phyloP scores from a whole-genome alignment of 2,797 vertebrate species.

The Diceros bicornis region DNA sequence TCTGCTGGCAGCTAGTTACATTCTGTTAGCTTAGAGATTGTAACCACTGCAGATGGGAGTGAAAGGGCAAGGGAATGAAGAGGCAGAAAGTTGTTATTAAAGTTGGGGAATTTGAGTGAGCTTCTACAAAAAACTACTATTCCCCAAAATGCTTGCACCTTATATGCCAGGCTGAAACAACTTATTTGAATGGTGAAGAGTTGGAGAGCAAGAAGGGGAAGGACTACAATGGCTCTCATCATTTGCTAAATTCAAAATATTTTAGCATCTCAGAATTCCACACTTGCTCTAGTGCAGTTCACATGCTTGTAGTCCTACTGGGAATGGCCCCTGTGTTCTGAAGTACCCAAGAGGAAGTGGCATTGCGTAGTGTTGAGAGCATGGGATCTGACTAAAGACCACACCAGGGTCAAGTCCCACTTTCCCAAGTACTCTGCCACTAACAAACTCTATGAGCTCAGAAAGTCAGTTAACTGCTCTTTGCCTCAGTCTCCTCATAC shows the following conservation, averaged over 20 bases:
- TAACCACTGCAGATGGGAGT: neutral
- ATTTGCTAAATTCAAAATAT: constrained; percentile 61
- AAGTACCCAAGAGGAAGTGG: neutral
- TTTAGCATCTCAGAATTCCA: constrained; percentile 52
- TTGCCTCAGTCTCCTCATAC: neutral
- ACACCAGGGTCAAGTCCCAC: neutral
- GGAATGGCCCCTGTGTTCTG: neutral
- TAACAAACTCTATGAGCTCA: constrained; percentile 15
- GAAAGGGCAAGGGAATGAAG: neutral
- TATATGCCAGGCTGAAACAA: neutral
- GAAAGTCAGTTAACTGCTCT: neutral
- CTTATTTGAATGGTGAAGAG: constrained; percentile 5
- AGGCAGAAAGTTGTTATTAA: neutral
- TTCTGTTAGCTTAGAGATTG: constrained; percentile 14
- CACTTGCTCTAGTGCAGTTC: neutral
- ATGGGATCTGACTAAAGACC: neutral
- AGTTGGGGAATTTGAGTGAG: neutral
- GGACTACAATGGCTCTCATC: neutral
- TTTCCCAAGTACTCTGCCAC: constrained; percentile 2
- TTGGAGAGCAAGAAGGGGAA: neutral
- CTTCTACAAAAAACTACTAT: constrained; percentile 56
- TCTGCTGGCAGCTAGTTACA: neutral
- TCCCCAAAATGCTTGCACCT: neutral
- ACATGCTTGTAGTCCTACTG: neutral
- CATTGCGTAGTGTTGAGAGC: neutral